phyloP scores from a whole-genome alignment of 2,888 invertebrate genomes.

The Hofmannophila pseudospretella region DNA sequence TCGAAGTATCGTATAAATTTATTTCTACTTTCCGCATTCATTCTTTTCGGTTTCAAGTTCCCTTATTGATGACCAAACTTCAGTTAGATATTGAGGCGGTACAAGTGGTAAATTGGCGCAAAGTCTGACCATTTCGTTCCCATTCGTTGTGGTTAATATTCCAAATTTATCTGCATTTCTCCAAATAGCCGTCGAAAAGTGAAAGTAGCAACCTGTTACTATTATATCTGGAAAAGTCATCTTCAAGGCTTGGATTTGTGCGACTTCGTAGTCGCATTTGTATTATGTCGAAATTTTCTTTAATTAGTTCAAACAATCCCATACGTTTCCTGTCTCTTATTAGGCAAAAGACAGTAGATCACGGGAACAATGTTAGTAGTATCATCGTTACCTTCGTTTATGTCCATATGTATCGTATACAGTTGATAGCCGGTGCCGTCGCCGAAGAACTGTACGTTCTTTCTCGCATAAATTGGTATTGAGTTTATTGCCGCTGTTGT shows the following conservation, averaged over 20 bases:
- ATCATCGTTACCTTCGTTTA: no score
- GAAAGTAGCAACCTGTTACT: conserved; percentile 9
- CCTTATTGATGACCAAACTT: conserved; percentile 8
- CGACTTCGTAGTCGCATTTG: conserved; percentile 10
- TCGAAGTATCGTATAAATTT: conserved; percentile 1
- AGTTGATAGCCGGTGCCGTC: no score
- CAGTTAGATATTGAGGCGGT: conserved; percentile 5
- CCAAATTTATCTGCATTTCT: conserved; percentile 6
- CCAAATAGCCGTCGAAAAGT: conserved; percentile 7
- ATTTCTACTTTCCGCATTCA: neutral
- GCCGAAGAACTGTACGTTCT: no score
- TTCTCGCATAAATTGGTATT: no score
- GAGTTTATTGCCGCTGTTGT: no score
- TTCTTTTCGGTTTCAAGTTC: neutral
- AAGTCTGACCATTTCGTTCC: conserved; percentile 2
- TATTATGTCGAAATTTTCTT: no score
- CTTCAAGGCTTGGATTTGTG: conserved; percentile 8
- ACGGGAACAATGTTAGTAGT: no score
- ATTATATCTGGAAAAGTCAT: conserved; percentile 7
- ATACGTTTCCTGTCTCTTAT: no score
- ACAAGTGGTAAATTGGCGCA: conserved; percentile 6
- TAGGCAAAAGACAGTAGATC: no score
- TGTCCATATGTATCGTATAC: no score
- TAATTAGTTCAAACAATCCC: no score
- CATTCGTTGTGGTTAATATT: conserved; percentile 3